Evolutionary conservation across 2,888 invertebrate genomes (phyloP).

Genomic region (Apeira syringaria): DNA sequence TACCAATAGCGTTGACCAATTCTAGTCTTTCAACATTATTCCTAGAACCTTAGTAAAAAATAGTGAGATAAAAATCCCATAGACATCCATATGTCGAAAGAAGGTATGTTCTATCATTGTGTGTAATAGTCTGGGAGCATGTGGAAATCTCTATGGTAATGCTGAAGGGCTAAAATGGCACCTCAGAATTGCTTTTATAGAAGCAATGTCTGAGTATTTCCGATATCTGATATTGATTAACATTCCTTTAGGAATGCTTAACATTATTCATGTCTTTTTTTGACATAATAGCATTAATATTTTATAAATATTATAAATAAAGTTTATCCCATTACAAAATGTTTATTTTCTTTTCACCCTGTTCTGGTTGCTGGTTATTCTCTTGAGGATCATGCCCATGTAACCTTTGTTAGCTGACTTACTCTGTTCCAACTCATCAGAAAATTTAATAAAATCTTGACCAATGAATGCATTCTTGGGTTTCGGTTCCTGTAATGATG

Average conservation of each 20-base stretch:
- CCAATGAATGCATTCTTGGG: slow-evolving; percentile 48
- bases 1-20: too few relatives aligned
- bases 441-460: slow-evolving; percentile 62
- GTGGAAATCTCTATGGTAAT: too few relatives aligned
- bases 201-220: slow-evolving; percentile 40
- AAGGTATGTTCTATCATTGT: too few relatives aligned
- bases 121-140: too few relatives aligned
- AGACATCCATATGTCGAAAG: too few relatives aligned
- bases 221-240: slow-evolving; percentile 44
- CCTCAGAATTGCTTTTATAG: slow-evolving; percentile 32
- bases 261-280: slow-evolving; percentile 67
- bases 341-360: slow-evolving; percentile 57
- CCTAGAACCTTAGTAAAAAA: too few relatives aligned
- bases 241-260: slow-evolving; percentile 68
- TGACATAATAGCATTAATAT: slow-evolving; percentile 68
- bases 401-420: slow-evolving; percentile 43
- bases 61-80: too few relatives aligned
- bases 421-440: slow-evolving; percentile 37
- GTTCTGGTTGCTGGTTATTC: slow-evolving; percentile 66
- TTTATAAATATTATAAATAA: slow-evolving; percentile 51
- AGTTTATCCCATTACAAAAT: slow-evolving; percentile 39
- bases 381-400: slow-evolving; percentile 69
- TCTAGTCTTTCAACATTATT: too few relatives aligned
- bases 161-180: too few relatives aligned
- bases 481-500: slow-evolving; percentile 33